phyloP scores from a whole-genome alignment of 2,797 vertebrate species.

The Calcarius lapponicus region DNA sequence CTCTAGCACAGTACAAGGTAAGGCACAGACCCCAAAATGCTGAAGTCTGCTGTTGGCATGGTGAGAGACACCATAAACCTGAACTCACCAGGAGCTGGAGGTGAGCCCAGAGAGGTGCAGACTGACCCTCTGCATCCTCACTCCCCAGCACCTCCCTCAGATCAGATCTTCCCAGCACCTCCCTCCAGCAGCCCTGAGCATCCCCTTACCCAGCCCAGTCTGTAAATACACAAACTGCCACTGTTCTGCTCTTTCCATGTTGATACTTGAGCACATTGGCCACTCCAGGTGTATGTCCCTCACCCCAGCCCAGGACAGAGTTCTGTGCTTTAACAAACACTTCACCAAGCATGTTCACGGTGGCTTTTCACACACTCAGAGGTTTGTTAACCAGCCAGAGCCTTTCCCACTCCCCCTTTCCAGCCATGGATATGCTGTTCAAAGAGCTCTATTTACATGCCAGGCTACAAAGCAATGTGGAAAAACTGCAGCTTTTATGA shows the following conservation, averaged over 20 bases:
- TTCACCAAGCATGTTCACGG: neutral
- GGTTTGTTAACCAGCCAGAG: neutral
- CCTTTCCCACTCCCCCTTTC: neutral
- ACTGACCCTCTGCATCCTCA: neutral
- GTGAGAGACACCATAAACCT: neutral
- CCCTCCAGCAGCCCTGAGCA: fast-evolving
- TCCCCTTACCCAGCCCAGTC: neutral
- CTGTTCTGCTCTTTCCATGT: neutral
- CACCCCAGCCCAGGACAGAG: neutral
- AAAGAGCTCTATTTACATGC: conserved; percentile 62
- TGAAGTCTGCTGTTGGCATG: neutral
- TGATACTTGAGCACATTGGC: fast-evolving
- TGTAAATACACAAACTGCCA: neutral
- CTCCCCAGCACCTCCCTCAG: fast-evolving
- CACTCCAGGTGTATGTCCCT: neutral
- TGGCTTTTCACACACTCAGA: neutral
- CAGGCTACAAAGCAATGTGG: conserved; percentile 49
- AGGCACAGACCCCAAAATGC: neutral
- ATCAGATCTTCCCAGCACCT: neutral
- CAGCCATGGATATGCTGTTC: conserved; percentile 9
- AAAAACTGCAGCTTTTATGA: conserved; percentile 56
- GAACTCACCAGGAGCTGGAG: neutral
- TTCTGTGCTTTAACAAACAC: neutral
- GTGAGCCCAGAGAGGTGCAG: neutral
- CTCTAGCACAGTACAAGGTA: neutral